phyloP scores from a whole-genome alignment of 2,797 vertebrate genomes.

The Urophycis tenuis region DNA sequence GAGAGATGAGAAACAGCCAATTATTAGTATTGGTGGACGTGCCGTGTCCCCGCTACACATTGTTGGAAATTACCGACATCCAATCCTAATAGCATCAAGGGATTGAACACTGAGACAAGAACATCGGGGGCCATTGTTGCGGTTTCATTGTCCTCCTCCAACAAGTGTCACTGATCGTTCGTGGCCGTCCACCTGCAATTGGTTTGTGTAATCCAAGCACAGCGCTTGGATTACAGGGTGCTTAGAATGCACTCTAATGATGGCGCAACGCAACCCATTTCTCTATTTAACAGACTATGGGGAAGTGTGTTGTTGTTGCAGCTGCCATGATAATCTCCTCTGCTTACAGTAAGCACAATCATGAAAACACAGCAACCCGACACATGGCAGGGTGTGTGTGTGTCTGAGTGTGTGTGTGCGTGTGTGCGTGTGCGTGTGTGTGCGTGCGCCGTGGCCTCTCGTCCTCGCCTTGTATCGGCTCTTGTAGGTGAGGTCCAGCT shows the following conservation, averaged over 20 bases:
- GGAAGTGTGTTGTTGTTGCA: not conserved
- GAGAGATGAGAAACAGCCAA: not conserved
- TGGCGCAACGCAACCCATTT: not conserved
- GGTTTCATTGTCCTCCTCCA: not conserved
- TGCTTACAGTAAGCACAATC: not conserved
- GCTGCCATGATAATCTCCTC: not conserved
- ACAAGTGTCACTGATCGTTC: not conserved
- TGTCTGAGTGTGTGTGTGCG: not conserved
- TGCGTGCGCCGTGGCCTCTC: not conserved
- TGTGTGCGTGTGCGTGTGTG: not conserved
- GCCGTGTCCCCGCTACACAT: not conserved
- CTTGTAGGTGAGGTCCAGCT: conserved; percentile 87
- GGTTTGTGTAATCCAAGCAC: not conserved
- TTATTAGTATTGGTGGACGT: conserved; percentile 4
- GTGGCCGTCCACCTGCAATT: not conserved
- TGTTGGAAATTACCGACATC: not conserved
- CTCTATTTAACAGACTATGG: not conserved
- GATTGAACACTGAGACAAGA: not conserved
- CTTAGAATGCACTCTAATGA: not conserved
- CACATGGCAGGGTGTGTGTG: not conserved
- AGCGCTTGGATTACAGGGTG: conserved; percentile 2
- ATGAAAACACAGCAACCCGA: not conserved
- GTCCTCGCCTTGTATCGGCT: conserved; percentile 82
- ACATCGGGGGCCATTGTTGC: not conserved
- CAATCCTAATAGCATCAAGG: not conserved